A percentile compares a stretch with the other conserved stretches of the same genome.
These are phyloP conservation scores for Harpalus rufipes DNA, from an alignment of 2,888 invertebrate species.

Conservation along the genomic window DNA sequence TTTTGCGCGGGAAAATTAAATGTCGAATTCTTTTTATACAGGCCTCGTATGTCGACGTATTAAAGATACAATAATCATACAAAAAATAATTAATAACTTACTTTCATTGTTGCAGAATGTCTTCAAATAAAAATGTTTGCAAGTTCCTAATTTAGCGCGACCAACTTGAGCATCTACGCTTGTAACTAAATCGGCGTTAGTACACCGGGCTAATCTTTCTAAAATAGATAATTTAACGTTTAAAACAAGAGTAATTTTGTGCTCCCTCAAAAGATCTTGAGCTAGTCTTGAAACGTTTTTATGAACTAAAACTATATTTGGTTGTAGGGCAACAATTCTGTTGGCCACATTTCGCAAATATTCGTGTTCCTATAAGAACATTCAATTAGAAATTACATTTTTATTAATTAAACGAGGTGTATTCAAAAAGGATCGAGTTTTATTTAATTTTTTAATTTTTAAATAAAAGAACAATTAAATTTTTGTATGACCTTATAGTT, in stretches of 20 bases:
- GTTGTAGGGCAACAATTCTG: constrained; percentile 89
- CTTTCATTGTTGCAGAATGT: constrained; percentile 79
- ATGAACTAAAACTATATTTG: constrained; percentile 93
- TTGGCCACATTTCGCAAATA: constrained; percentile 91
- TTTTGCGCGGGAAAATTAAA: too few species aligned
- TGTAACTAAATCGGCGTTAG: constrained; percentile 90
- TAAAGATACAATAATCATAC: neutral
- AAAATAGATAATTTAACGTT: constrained; percentile 92
- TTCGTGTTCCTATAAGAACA: constrained; percentile 85
- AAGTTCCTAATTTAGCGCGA: constrained; percentile 89
- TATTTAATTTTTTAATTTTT: too few species aligned
- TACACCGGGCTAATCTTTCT: constrained; percentile 87
- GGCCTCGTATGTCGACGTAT: too few species aligned
- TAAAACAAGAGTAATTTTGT: constrained; percentile 91
- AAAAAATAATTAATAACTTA: constrained; percentile 67
- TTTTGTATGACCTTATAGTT: too few species aligned
- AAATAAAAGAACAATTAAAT: too few species aligned
- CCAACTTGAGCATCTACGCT: constrained; percentile 93
- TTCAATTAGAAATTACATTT: too few species aligned
- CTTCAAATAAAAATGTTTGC: constrained; percentile 89
- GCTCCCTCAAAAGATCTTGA: constrained; percentile 89
- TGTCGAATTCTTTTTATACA: too few species aligned
- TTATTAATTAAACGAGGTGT: too few species aligned
- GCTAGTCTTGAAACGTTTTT: constrained; percentile 91
- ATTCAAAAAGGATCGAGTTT: too few species aligned